phyloP scores from a whole-genome alignment of 1,140 invertebrate species.

The Drosophila sucinea region DNA sequence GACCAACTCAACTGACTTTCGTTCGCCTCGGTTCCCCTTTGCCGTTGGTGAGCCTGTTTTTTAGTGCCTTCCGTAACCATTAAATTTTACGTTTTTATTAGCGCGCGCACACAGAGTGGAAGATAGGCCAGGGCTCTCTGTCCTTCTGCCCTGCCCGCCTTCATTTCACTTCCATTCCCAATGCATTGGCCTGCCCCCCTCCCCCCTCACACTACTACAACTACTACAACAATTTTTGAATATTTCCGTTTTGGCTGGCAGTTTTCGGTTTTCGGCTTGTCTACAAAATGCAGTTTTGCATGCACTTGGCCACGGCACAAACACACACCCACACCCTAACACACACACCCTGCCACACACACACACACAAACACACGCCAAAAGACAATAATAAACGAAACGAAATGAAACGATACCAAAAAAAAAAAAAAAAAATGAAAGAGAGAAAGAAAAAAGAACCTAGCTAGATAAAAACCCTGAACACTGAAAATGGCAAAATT shows the following conservation, averaged over 20 bases:
- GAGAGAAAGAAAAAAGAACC: not conserved
- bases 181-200: not conserved
- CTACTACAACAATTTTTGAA: slow-evolving; percentile 71
- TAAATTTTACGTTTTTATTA: slow-evolving; percentile 82
- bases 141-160: not conserved
- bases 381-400: slow-evolving; percentile 51
- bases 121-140: slow-evolving; percentile 31
- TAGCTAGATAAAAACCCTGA: slow-evolving; percentile 4
- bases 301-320: slow-evolving; percentile 57
- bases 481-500: slow-evolving; percentile 55
- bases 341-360: not conserved
- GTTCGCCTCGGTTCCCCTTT: slow-evolving; percentile 8
- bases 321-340: slow-evolving; percentile 10
- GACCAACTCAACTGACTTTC: slow-evolving; percentile 53
- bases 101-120: slow-evolving; percentile 47
- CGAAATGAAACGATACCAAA: slow-evolving; percentile 19
- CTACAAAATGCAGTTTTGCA: slow-evolving; percentile 79
- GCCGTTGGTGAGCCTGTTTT: slow-evolving; percentile 79
- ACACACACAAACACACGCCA: slow-evolving; percentile 24
- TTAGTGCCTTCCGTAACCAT: slow-evolving; percentile 81
- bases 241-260: slow-evolving; percentile 78
- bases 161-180: not conserved
- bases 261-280: slow-evolving; percentile 67
- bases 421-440: not conserved
- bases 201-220: slow-evolving; percentile 27